Base-by-base conservation (phyloP, 2,113 vertebrate species). In the Paramisgurnus dabryanus region DNA sequence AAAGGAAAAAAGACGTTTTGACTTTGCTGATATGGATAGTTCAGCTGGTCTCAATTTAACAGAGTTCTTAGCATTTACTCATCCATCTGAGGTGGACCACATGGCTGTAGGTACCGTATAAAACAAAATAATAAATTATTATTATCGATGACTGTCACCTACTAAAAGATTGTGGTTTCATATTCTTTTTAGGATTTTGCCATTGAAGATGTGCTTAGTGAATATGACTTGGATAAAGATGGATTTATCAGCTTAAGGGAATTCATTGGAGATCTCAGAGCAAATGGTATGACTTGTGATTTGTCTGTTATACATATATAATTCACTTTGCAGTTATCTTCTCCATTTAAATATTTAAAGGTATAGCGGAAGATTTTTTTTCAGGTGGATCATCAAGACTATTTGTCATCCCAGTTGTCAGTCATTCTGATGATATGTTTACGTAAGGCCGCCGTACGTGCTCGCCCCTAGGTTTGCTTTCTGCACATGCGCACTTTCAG, bases 11-110 rank as follows among this genome's bases (percentile, higher is more conserved):
- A 95, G 92, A 40, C 93, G 96, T 67, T 99, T 98, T 92, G 93
- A 98, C 70, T 94, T 94, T 84, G 96, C 97, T 0, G 92, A 98
- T 50, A 85, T 89, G 63, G 95, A 98, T 80, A 89, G 85, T 15
- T 83, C 78, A 57, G 87, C 90, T 22, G 94, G 93, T 22, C 90
- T 99, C 18, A 94, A 90, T 61, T 88, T 95, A 77, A 92, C 91
- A 5, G 97, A 99, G 85, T 98, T 98, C 85, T 91, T 98, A 39
- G 96, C 96, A 5, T 99, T 99, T 83, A 96, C 96, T 4, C 96
- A 99, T 72, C 96, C 97, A 0, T 97, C 97, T 80, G 97, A 99
- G 89, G 95, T 95, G 68, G 96, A 98, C 80, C 94, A 95, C 85
- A 99, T 99, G 97, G 93, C 88, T 91, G 97, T 98, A 91, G 95